phyloP scores from a whole-genome alignment of 2,113 vertebrate genomes.

The Chaetops frenatus region DNA sequence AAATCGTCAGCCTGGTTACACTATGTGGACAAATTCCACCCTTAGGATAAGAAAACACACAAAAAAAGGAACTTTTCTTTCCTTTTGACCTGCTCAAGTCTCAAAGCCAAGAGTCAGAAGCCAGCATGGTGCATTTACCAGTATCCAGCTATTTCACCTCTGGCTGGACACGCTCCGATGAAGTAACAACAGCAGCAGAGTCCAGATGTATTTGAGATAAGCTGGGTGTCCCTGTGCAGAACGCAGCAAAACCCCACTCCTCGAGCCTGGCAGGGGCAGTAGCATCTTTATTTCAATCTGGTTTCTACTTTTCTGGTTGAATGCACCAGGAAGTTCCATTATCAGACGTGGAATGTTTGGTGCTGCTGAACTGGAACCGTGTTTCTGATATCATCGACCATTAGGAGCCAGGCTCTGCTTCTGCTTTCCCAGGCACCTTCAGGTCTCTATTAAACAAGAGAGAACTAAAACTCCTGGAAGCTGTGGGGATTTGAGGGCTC shows the following conservation, averaged over 20 bases:
- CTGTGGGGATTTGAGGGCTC: neutral
- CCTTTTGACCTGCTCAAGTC: neutral
- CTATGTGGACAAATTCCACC: neutral
- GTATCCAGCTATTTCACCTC: neutral
- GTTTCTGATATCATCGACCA: neutral
- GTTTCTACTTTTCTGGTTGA: conserved; percentile 6
- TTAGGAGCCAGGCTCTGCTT: neutral
- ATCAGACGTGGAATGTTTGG: neutral
- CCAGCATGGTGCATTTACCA: neutral
- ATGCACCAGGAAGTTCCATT: neutral
- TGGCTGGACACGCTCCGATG: neutral
- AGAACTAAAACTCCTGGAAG: neutral
- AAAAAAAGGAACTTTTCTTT: neutral
- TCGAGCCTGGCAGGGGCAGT: neutral
- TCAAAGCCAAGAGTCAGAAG: neutral
- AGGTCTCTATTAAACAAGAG: neutral
- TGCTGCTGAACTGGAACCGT: neutral
- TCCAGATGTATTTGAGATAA: neutral
- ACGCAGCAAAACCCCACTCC: neutral
- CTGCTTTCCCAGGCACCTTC: neutral
- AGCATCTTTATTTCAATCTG: conserved; percentile 29
- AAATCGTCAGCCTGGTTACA: neutral
- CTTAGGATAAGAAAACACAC: neutral
- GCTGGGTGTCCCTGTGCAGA: neutral
- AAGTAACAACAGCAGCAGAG: neutral